These are phyloP conservation scores for Hypena proboscidalis DNA, from an alignment of 2,888 invertebrate genomes.

Conservation along the genomic window DNA sequence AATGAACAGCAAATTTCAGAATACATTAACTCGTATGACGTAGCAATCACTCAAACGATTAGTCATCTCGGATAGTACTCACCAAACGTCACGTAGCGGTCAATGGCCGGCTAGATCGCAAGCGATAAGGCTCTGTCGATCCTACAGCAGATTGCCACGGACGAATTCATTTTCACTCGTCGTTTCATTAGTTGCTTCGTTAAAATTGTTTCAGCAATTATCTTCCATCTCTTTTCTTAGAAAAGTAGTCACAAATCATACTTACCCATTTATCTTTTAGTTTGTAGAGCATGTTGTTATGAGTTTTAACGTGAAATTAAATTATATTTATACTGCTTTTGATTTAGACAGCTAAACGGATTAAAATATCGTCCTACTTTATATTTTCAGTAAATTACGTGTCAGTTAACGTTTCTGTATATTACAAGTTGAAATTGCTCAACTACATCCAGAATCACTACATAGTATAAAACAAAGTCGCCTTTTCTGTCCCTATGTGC, in stretches of 20 bases:
- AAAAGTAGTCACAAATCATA: slow-evolving; percentile 16
- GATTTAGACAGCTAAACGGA: no score
- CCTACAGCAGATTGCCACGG: slow-evolving; percentile 39
- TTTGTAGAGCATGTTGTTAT: slow-evolving; percentile 14
- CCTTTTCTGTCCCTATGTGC: no score
- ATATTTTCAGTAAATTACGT: no score
- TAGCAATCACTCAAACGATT: slow-evolving; percentile 19
- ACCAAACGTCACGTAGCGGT: slow-evolving; percentile 33
- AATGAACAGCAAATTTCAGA: no score
- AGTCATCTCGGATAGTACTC: slow-evolving; percentile 26
- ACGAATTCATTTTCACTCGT: slow-evolving; percentile 50
- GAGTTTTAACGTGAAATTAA: slow-evolving; percentile 4
- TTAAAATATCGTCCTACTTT: no score
- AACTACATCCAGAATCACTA: no score
- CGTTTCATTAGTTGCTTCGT: slow-evolving; percentile 48
- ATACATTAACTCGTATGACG: slow-evolving; percentile 12
- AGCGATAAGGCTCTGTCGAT: slow-evolving; percentile 48
- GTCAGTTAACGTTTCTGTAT: no score
- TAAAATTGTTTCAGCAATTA: slow-evolving; percentile 51
- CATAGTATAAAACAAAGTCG: no score
- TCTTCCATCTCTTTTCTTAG: slow-evolving; percentile 21
- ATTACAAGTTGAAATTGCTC: no score
- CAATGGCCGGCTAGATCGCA: slow-evolving; percentile 51
- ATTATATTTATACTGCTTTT: slow-evolving; percentile 3
- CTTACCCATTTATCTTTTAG: slow-evolving; percentile 10